Percentiles rank a stretch among this genome's conserved stretches.
Conservation (phyloP, 2,797 vertebrate genomes). For the Sebastes trivittatus region DNA sequence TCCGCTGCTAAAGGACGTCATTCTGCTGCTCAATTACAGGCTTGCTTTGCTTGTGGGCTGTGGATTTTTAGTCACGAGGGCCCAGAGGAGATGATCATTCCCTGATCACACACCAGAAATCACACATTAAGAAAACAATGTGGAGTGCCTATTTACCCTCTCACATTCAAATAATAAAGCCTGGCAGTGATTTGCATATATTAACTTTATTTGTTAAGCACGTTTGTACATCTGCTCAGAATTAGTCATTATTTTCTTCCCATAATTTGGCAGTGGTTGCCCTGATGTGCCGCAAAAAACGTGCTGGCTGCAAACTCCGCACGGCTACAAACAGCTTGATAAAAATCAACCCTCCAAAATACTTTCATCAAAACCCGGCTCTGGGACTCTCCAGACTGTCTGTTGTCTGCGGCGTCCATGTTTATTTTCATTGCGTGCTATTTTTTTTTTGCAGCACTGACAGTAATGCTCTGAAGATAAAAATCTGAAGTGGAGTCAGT, state of each 20-base stretch:
- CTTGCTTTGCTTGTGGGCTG: not conserved
- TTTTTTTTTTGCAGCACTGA: slow-evolving; percentile 1
- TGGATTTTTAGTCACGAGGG: not conserved
- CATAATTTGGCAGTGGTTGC: slow-evolving; percentile 47
- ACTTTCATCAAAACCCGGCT: slow-evolving; percentile 20
- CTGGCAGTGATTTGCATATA: slow-evolving; percentile 52
- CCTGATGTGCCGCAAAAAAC: slow-evolving; percentile 9
- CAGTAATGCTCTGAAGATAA: slow-evolving; percentile 15
- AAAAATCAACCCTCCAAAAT: slow-evolving; percentile 10
- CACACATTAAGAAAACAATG: slow-evolving; percentile 28
- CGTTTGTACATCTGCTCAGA: slow-evolving; percentile 58
- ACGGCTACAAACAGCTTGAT: slow-evolving; percentile 27
- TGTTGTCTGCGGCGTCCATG: not conserved
- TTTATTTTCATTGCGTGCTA: slow-evolving; percentile 14
- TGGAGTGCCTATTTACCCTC: not conserved
- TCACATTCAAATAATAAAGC: slow-evolving; percentile 41
- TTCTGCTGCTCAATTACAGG: slow-evolving; percentile 41
- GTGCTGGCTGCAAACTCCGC: slow-evolving; percentile 17
- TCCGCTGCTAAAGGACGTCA: slow-evolving; percentile 32
- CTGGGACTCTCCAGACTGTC: not conserved
- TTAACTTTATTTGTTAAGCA: slow-evolving; percentile 32
- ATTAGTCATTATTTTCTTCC: slow-evolving; percentile 46
- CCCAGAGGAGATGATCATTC: not conserved
- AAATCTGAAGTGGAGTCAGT: slow-evolving; percentile 23
- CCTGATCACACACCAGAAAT: slow-evolving; percentile 22